Base-by-base conservation (phyloP, 2,888 invertebrate genomes). In the Ferrisia virgata region DNA sequence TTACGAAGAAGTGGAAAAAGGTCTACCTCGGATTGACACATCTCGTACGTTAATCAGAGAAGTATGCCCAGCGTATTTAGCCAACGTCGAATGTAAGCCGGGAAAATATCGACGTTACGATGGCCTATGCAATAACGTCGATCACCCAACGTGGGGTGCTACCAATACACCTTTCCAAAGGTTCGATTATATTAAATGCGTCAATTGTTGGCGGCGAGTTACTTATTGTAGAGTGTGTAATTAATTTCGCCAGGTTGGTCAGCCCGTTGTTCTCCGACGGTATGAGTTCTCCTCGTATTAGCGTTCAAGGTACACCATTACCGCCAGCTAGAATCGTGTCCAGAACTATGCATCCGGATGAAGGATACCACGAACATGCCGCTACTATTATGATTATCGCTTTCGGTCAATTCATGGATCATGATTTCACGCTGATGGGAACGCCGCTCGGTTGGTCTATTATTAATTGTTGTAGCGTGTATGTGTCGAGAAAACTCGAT, bases 381-480 rank as follows among this genome's bases (percentile, higher is more conserved):
- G 96, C 96, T 82, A 96, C 96, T 40, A 95, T 96, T 87, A 95
- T 96, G 94, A 93, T 96, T 85, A 94, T 95, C 87, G 96, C 96
- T 85, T 97, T 96, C 96, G 96, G 96, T 87, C 96, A 97, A 90
- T 96, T 96, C 90, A 96, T 96, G 93, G 96, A 96, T 89, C 96
- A 97, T 90, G 96, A 96, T 89, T 95, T 95, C 87, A 96, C 96
- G 2, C 91, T 96, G 43, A 96, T 96, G 85, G 96, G 92, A 86
- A 96, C 96, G 40, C 95, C 96, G 72, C 90, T 96, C 85, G 96
- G 96, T 96, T 90, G 89, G 72, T 76, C 33, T 69, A 28, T 31
- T 69, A 15, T 69, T 11, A 8, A 53, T 22, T 22, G 53, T 53
- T 18, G 1, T 53, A 8, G 22, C 53, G 47, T 53, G 53, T 6